Conservation (phyloP, 1,140 invertebrate species). For the Cepaea nemoralis region DNA sequence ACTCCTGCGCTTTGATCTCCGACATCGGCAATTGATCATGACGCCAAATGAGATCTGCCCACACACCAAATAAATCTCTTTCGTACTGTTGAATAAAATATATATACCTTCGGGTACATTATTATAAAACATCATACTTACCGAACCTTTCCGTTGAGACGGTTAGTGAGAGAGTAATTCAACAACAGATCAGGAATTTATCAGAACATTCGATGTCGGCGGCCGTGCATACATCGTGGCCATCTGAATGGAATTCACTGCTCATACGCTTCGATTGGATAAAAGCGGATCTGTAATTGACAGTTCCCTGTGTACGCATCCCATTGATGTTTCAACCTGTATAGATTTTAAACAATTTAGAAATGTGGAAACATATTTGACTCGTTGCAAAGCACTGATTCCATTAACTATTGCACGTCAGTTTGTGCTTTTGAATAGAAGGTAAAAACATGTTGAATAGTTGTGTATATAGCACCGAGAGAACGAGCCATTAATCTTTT, state of each 20-base stretch:
- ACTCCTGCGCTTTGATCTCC: neutral
- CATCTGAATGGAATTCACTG: neutral
- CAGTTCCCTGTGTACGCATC: neutral
- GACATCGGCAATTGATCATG: neutral
- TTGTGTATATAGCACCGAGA: neutral
- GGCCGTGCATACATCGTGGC: neutral
- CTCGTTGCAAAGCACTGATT: neutral
- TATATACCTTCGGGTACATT: neutral
- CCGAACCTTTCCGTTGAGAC: neutral
- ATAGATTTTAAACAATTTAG: slow-evolving; percentile 3
- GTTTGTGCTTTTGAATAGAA: slow-evolving; percentile 9
- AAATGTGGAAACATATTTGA: neutral
- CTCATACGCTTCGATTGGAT: slow-evolving; percentile 12
- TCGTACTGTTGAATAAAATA: neutral
- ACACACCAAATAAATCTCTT: neutral
- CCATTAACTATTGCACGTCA: neutral
- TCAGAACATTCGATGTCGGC: neutral
- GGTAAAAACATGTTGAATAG: neutral
- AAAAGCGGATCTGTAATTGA: slow-evolving; percentile 3
- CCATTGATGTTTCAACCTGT: neutral
- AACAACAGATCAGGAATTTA: neutral
- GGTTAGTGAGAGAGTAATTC: neutral
- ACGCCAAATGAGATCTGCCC: neutral
- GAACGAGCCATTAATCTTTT: neutral
- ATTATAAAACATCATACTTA: neutral